Evolutionary conservation across 1,140 invertebrate genomes (phyloP), one percentile per base, ranked within the genome.

Genomic region (Zaprionus davidi): DNA sequence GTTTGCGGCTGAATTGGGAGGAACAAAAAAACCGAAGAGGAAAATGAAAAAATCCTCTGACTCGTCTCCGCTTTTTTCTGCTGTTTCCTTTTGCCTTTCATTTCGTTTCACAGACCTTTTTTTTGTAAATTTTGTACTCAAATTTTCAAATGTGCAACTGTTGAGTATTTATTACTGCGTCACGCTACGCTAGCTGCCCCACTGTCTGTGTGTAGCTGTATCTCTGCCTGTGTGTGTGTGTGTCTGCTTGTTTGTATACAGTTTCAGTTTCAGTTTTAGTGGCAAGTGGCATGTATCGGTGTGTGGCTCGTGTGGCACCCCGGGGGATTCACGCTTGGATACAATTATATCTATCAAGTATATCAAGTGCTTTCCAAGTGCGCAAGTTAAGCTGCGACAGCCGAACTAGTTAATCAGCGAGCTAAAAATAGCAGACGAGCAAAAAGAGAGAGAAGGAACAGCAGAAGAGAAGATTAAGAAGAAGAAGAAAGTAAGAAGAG

Each of bases 121-220:
- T 77, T 64, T n/a, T 62, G 38, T 41, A 69, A 53, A 79, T 79
- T 87, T 73, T 79, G 70, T 66, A 73, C 73, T 66, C 68, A 74
- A 80, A 78, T 73, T 78, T 86, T 78, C 65, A 88, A 81, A 83
- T 81, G 81, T 87, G 83, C 83, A 88, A 84, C 83, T 87, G 84
- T 84, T 88, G 83, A 78, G 84, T 88, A 84, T 84, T 78, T 88
- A 81, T 83, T 83, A 70, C 71, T 65, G 66, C 41, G 71, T 53
- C 11, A 36, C 72, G 63, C 49, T 58, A 79, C 63, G 51, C 41
- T 46, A 17, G 41, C 41, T 46, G n/a, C 41, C 41, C 41, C n/a
- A 15, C 31, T 62, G 44, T 38, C 41, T 24, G 31, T 36, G 46
- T 53, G 49, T 53, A 12, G 76, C 26, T 69, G 28, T 13, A 24